Base-by-base conservation (phyloP, 2,113 vertebrate species). In the Pica pica region DNA sequence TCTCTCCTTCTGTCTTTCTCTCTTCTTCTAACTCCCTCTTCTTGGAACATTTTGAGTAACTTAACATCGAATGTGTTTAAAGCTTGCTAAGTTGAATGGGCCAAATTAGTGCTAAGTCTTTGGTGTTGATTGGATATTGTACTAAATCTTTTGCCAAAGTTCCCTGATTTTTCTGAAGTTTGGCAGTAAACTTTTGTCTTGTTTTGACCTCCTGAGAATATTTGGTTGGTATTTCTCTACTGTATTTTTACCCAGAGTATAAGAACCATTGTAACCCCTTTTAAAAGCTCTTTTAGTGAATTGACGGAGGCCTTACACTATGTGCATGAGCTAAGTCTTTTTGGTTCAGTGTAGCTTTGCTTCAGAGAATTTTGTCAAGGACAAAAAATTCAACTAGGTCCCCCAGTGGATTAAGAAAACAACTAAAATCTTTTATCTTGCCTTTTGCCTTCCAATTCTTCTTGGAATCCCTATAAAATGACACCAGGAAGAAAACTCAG, bases 31-130 rank as follows among this genome's bases (percentile, higher is more conserved):
- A 50, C 49, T 86, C 17, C 8, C 35, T 85, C 52, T 42, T 67
- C 17, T 22, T 77, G 53, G 52, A 59, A 37, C 3, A 27, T 26
- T 42, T 35, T 31, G 61, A 42, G 7, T 35, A 57, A n/a, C 10
- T 47, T n/a, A 26, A 42, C 10, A 59, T 21, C 0, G 0, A 67
- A 59, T 0, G 0, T 7, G 17, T 50, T 50, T 50, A 42, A 59
- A 76, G 6, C 5, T 37, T 44, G 20, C 9, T 68, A 12, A 77
- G 14, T 8, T 52, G 37, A 68, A 52, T 15, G 4, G 37, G 37
- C 21, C 14, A 37, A 44, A 52, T 59, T 18, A 37, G 3, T 44
- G 61, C 53, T 59, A 33, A 67, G 18, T 17, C 8, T 50, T 76
- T 44, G 22, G 14, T 59, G 13, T 22, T 52, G 26, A 10, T 10